Percentiles rank a stretch among this genome's conserved stretches.
Conservation (phyloP, 2,113 vertebrate species). For the Sinocyclocheilus grahami region DNA sequence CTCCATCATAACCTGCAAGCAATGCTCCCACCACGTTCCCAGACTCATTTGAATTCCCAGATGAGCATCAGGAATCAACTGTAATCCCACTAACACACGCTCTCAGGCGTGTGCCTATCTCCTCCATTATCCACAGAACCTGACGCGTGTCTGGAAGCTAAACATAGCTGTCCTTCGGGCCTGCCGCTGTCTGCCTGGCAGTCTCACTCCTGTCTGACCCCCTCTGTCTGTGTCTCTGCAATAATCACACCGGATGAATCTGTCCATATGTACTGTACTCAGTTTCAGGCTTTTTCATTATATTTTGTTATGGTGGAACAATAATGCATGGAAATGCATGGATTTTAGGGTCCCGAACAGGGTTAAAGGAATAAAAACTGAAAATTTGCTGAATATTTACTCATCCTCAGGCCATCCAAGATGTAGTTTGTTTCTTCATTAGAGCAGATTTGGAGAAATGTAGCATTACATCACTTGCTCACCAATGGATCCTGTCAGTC, state of each 20-base stretch:
- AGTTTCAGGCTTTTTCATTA: not conserved
- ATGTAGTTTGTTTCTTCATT: too few relatives aligned
- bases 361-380: too few relatives aligned
- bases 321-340: too few relatives aligned
- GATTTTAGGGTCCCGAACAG: too few relatives aligned
- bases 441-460: too few relatives aligned
- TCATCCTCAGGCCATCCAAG: too few relatives aligned
- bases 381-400: too few relatives aligned
- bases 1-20: constrained; percentile 5
- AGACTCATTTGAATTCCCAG: constrained; percentile 23
- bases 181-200: not conserved
- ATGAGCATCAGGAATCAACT: constrained; percentile 7
- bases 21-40: not conserved
- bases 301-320: not conserved
- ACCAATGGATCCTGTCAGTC: too few relatives aligned
- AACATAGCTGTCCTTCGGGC: constrained; percentile 2
- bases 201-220: constrained; percentile 18
- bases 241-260: not conserved
- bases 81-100: constrained; percentile 30
- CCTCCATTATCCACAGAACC: not conserved
- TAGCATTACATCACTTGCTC: too few relatives aligned
- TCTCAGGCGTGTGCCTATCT: constrained; percentile 9
- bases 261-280: not conserved
- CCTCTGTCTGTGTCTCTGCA: not conserved
- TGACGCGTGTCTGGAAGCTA: constrained; percentile 24